Conservation (phyloP, 2,113 vertebrate genomes). For the Edolisoma coerulescens region DNA sequence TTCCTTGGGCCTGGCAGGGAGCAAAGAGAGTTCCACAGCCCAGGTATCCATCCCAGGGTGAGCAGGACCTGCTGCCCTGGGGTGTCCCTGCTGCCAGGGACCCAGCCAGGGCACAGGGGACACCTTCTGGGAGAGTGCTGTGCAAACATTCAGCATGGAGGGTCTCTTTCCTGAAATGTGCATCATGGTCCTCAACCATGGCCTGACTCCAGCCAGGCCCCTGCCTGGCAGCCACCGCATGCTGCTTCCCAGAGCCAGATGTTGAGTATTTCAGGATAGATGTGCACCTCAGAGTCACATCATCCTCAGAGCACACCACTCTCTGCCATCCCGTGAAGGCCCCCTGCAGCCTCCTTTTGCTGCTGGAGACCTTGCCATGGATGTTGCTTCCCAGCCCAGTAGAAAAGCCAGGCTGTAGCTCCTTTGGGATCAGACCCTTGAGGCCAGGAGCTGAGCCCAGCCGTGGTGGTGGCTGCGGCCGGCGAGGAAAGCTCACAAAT, state of each 20-base stretch:
- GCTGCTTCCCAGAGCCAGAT: not conserved
- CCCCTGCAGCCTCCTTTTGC: not conserved
- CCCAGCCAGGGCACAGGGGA: fast-evolving
- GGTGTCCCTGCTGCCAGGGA: not conserved
- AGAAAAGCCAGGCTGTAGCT: not conserved
- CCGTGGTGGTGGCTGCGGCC: fast-evolving
- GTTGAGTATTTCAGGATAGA: not conserved
- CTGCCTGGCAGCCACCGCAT: fast-evolving
- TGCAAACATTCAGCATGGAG: not conserved
- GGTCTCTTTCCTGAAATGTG: not conserved
- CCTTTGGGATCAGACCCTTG: not conserved
- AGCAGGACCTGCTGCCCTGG: fast-evolving
- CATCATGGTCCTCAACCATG: not conserved
- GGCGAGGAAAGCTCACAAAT: fast-evolving
- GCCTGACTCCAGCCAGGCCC: fast-evolving
- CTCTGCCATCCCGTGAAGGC: not conserved
- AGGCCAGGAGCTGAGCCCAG: not conserved
- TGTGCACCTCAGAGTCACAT: not conserved
- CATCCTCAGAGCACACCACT: fast-evolving
- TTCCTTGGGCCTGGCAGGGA: not conserved
- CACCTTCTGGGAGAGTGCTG: not conserved
- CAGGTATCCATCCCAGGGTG: fast-evolving
- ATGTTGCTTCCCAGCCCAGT: not conserved
- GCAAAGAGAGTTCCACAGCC: not conserved
- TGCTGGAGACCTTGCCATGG: not conserved